Conservation (phyloP, 2,797 vertebrate species). For the Eleutherodactylus coqui region DNA sequence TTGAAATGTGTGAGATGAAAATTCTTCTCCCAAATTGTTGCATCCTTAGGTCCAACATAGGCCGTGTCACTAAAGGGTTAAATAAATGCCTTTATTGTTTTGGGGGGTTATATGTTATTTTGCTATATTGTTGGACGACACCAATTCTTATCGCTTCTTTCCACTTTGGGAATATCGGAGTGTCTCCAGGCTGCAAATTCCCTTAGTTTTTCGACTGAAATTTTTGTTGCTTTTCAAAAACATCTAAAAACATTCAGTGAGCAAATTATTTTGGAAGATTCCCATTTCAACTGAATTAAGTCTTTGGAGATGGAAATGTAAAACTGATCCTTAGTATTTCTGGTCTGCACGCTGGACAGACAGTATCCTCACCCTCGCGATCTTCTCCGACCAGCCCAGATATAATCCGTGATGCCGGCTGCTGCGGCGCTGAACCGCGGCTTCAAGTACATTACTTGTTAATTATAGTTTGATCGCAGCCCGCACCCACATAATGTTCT, state of each 20-base stretch:
- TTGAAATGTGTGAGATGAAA: no score
- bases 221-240: background rate
- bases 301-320: background rate
- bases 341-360: background rate
- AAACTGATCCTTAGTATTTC: background rate
- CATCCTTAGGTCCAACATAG: no score
- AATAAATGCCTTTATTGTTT: no score
- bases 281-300: background rate
- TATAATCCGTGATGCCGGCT: background rate
- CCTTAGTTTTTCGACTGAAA: no score
- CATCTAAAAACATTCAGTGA: background rate
- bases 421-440: background rate
- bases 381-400: background rate
- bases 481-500: background rate
- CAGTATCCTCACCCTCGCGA: background rate
- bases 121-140: no score
- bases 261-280: background rate
- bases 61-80: no score
- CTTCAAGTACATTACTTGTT: slow-evolving; percentile 7
- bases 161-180: no score
- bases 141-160: no score
- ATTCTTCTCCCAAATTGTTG: no score
- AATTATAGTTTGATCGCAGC: slow-evolving; percentile 1
- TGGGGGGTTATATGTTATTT: no score
- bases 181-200: no score